Base-by-base conservation (phyloP, 2,113 vertebrate genomes). In the Syngnathoides biaculeatus region DNA sequence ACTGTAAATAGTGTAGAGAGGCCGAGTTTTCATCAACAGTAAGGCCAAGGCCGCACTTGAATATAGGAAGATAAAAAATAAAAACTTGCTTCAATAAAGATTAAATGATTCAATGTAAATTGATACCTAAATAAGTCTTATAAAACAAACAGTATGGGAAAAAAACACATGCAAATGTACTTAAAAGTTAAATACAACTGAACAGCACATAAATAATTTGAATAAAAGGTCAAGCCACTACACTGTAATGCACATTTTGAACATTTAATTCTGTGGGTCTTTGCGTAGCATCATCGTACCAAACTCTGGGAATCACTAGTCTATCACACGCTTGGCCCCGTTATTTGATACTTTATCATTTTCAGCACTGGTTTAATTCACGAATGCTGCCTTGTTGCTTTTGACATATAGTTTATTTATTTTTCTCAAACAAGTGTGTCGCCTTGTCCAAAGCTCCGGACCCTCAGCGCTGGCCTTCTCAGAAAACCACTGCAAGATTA, bases 371-470 rank as follows among this genome's bases (percentile, higher is more conserved):
- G 5, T 14, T 56, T 13, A 38, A 57, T 50, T 56, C 62, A 10
- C 50, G 3, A 35, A 57, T 2, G 12, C 14, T 68, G 17, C 3
- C 22, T 63, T 26, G 22, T 55, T 55, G 13, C 4, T 57, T 57
- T 57, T 14, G 12, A 27, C 22, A 42, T 64, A 38, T 38, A 2
- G n/a, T 60, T 38, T 70, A 43, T 27, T 14, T 27, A 7, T 27
- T 7, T 15, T 17, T 77, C 43, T 20, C 19, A 73, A 77, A n/a
- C 45, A 48, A 48, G 56, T 64, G 45, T 60, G 12, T 59, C 27
- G 13, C 48, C 48, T 30, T 11, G 14, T 42, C 20, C 10, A 58
- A 65, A 62, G 6, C 35, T 40, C 63, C 22, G 39, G 24, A 24
- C 52, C 10, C 38, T 66, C 48, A 4, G 4, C 20, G 8, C 15